phyloP scores from a whole-genome alignment of 1,140 invertebrate species.

The Teleogryllus occipitalis region DNA sequence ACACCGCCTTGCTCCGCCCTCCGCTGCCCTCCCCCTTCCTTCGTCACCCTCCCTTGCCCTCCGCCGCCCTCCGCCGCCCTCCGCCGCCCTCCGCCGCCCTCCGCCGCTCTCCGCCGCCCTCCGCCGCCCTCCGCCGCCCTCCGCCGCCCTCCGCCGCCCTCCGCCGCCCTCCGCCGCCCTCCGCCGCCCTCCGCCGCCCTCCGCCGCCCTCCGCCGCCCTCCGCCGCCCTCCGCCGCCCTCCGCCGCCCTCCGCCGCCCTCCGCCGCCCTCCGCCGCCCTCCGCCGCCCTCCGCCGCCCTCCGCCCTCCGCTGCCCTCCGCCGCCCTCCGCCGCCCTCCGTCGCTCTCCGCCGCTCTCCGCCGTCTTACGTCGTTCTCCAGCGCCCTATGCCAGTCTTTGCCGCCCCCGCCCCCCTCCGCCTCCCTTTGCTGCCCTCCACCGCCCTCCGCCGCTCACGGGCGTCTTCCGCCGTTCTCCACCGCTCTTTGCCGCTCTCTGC shows the following conservation, averaged over 20 bases:
- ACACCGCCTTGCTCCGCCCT: not conserved
- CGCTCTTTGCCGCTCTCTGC: not conserved
- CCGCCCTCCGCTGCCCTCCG: not conserved
- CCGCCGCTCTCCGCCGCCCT: not conserved
- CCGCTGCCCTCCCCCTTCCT: not conserved
- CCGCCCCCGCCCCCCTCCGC: not conserved
- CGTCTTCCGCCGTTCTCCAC: not conserved
- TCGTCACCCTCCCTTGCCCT: not conserved
- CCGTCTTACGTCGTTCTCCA: not conserved
- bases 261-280: not conserved
- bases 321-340: not conserved
- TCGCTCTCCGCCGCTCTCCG: not conserved
- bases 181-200: not conserved
- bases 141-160: not conserved
- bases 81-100: not conserved
- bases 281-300: not conserved
- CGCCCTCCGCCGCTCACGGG: too few species aligned
- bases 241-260: not conserved
- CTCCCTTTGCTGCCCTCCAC: not conserved
- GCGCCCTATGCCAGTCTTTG: too few species aligned
- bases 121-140: not conserved
- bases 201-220: not conserved
- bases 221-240: not conserved
- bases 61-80: not conserved
- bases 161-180: not conserved